Percentiles rank a stretch among this genome's conserved stretches.
Conservation (phyloP, 2,113 vertebrate species). For the Psittacus erithacus region DNA sequence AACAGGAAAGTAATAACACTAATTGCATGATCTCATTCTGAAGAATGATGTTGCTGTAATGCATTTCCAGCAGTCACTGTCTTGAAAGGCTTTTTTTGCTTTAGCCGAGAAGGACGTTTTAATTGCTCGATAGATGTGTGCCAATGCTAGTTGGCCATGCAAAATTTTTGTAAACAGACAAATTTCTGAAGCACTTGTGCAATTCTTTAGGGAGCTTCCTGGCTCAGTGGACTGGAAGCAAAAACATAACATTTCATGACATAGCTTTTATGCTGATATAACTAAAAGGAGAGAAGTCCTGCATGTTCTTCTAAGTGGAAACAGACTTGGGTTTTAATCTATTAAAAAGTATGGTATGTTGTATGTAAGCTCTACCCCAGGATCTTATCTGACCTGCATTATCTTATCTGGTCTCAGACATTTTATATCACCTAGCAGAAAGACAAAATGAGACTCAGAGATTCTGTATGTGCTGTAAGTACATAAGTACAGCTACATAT, state of each 20-base stretch:
- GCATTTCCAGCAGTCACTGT: background rate
- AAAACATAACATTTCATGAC: background rate
- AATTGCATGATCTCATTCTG: background rate
- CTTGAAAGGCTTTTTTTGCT: background rate
- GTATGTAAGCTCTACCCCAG: background rate
- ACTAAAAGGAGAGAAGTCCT: background rate
- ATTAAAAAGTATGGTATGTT: background rate
- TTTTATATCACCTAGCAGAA: background rate
- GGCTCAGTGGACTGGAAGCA: background rate
- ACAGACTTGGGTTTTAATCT: background rate
- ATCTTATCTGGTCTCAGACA: background rate
- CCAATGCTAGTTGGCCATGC: background rate
- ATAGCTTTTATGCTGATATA: background rate
- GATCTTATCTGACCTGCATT: background rate
- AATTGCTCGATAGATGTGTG: background rate
- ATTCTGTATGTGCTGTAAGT: background rate
- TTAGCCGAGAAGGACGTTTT: background rate
- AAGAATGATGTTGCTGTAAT: background rate
- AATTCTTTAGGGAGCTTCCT: background rate
- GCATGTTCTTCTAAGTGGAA: background rate
- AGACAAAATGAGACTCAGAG: background rate
- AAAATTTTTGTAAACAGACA: background rate
- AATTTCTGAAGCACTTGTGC: background rate
- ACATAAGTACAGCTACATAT: background rate
- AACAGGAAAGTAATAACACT: background rate